Base-by-base conservation (phyloP, 2,888 invertebrate genomes). In the Pocota personata region DNA sequence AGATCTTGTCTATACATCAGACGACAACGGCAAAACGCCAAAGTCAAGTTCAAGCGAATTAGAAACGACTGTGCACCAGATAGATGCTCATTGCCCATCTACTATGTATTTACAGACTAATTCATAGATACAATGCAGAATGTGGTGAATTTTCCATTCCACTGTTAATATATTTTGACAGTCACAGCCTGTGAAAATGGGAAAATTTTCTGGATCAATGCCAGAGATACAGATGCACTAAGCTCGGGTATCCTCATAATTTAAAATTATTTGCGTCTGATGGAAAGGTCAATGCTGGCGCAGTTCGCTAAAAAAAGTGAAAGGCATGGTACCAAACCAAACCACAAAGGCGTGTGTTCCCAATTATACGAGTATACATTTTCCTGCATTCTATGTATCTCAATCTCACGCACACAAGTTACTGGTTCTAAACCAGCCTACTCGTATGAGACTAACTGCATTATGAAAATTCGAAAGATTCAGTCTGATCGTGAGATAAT, bases 401-500 rank as follows among this genome's bases (percentile, higher is more conserved):
- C 64, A 43, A 46, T 37, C 69, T 48, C 58, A 82, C 66, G 73
- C 64, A 40, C 19, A 57, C 4, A 60, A 2, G 67, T 67, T 67
- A 73, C 69, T 79, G 55, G 79, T 83, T 83, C 67, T 72, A 60
- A 35, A 46, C 24, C 66, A 60, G 52, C 43, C 30, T 37, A 30
- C 27, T n/a, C n/a, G n/a, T n/a, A n/a, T n/a, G 37, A 12, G 72
- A 37, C 62, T 43, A 48, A 50, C 55, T 24, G 30, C 64, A 72
- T 60, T 78, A 64, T 24, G 64, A 64, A 78, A 46, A n/a, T n/a
- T 64, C 55, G 46, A 71, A 72, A 83, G 72, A 78, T 60, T 60
- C 52, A 60, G 79, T 73, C 75, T 73, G 79, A 62, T 64, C 83
- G 69, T 84, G 83, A 84, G 83, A 84, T 84, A 79, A 84, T 84